Percentiles rank a stretch among this genome's conserved stretches.
phyloP scores from a whole-genome alignment of 2,113 vertebrate species.

The Pao palembangensis region DNA sequence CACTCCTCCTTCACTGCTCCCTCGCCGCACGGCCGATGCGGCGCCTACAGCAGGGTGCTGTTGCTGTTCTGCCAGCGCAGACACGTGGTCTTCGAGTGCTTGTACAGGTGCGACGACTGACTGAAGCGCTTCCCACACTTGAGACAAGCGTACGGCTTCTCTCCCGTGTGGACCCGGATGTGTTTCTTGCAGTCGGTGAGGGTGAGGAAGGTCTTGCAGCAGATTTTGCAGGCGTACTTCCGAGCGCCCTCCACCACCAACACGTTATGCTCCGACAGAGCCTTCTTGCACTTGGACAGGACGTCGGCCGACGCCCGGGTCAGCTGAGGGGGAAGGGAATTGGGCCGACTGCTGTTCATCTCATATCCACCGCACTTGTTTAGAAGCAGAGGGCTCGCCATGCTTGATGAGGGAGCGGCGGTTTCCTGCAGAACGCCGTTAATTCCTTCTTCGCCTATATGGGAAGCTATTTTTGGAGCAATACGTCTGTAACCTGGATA shows the following conservation, averaged over 20 bases:
- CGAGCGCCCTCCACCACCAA: slow-evolving; percentile 94
- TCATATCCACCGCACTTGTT: slow-evolving; percentile 72
- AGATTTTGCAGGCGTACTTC: slow-evolving; percentile 97
- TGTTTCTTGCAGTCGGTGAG: slow-evolving; percentile 98
- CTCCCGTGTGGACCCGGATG: slow-evolving; percentile 95
- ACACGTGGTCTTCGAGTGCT: slow-evolving; percentile 97
- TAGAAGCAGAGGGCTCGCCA: slow-evolving; percentile 76
- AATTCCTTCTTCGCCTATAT: slow-evolving; percentile 75
- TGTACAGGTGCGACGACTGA: slow-evolving; percentile 96
- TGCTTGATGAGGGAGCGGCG: slow-evolving; percentile 67
- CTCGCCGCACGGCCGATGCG: neutral
- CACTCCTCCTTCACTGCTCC: neutral
- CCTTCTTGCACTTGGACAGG: slow-evolving; percentile 96
- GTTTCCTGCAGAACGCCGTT: slow-evolving; percentile 80
- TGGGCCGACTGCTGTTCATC: slow-evolving; percentile 70
- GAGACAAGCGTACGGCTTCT: slow-evolving; percentile 95
- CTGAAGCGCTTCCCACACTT: slow-evolving; percentile 97
- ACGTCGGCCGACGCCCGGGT: slow-evolving; percentile 95
- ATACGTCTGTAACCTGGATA: slow-evolving; percentile 91
- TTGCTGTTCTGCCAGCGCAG: slow-evolving; percentile 95
- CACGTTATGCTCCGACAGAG: slow-evolving; percentile 96
- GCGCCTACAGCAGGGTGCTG: slow-evolving; percentile 81
- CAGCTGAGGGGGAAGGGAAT: slow-evolving; percentile 79
- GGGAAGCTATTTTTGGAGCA: slow-evolving; percentile 82
- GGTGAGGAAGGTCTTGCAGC: slow-evolving; percentile 97